Evolutionary conservation across 2,888 invertebrate species (phyloP).

Genomic region (Drosophila heteroneura): DNA sequence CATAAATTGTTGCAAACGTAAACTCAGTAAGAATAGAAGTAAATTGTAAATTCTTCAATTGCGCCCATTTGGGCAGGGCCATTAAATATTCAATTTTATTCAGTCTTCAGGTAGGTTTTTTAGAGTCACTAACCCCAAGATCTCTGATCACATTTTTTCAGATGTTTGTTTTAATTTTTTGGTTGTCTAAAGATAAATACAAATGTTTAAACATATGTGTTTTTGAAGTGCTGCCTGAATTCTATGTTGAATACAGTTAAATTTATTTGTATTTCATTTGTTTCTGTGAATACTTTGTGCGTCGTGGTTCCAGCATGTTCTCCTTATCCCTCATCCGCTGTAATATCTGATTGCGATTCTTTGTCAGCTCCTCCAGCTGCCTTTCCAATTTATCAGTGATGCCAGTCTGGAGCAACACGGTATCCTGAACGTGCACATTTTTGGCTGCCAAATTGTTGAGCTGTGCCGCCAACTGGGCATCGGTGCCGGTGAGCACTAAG

Average conservation of each 20-base stretch:
- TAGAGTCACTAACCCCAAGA: background rate
- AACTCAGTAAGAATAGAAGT: background rate
- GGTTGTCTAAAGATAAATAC: background rate
- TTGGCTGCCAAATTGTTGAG: conserved; percentile 25
- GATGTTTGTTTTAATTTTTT: background rate
- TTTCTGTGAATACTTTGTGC: conserved; percentile 12
- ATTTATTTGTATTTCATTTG: conserved; percentile 28
- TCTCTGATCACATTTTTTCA: background rate
- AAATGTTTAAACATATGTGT: background rate
- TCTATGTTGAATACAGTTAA: background rate
- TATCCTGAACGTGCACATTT: conserved; percentile 17
- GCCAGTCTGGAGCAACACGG: conserved; percentile 16
- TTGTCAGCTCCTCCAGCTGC: conserved; percentile 44
- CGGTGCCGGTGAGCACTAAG: conserved; percentile 55
- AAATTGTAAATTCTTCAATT: background rate
- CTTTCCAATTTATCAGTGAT: conserved; percentile 31
- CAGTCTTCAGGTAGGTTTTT: background rate
- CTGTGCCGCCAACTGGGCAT: conserved; percentile 38
- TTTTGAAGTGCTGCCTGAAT: background rate
- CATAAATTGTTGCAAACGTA: background rate
- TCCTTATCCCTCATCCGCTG: conserved; percentile 44
- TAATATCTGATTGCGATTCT: conserved; percentile 32
- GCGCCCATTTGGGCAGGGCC: background rate
- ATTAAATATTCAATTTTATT: background rate
- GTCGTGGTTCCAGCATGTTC: conserved; percentile 15